Evolutionary conservation across 2,888 invertebrate species (phyloP).

Genomic region (Osmoderma eremita): DNA sequence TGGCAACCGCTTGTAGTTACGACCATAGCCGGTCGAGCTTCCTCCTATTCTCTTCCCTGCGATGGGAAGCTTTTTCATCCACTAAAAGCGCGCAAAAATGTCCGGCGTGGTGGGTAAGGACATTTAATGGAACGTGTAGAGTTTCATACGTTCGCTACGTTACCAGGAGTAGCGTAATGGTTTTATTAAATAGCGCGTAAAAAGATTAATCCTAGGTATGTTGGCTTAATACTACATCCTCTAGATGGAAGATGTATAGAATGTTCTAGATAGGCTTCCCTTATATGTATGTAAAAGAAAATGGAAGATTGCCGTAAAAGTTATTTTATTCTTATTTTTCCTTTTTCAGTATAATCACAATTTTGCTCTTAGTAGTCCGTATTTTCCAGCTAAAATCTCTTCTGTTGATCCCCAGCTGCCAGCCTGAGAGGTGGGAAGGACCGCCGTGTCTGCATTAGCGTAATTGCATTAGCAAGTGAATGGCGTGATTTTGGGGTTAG

Average conservation of each 20-base stretch:
- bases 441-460: conserved; percentile 34
- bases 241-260: too few relatives aligned
- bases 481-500: conserved; percentile 41
- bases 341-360: too few relatives aligned
- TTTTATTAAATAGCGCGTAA: conserved; percentile 28
- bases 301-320: too few relatives aligned
- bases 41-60: neutral
- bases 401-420: too few relatives aligned
- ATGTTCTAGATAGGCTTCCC: too few relatives aligned
- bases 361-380: too few relatives aligned
- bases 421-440: too few relatives aligned
- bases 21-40: conserved; percentile 11
- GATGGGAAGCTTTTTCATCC: conserved; percentile 28
- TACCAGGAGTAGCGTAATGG: conserved; percentile 2
- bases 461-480: conserved; percentile 47
- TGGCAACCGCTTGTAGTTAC: conserved; percentile 15
- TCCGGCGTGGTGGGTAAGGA: conserved; percentile 4
- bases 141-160: conserved; percentile 12
- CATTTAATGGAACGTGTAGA: conserved; percentile 27
- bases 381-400: too few relatives aligned
- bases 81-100: conserved; percentile 40
- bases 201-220: conserved; percentile 17
- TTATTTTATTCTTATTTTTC: too few relatives aligned
- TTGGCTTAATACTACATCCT: neutral
- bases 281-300: too few relatives aligned